Percentiles rank a stretch among this genome's conserved stretches.
These are phyloP conservation scores for Drosophila mimetica DNA, from an alignment of 2,888 invertebrate species.

Conservation along the genomic window DNA sequence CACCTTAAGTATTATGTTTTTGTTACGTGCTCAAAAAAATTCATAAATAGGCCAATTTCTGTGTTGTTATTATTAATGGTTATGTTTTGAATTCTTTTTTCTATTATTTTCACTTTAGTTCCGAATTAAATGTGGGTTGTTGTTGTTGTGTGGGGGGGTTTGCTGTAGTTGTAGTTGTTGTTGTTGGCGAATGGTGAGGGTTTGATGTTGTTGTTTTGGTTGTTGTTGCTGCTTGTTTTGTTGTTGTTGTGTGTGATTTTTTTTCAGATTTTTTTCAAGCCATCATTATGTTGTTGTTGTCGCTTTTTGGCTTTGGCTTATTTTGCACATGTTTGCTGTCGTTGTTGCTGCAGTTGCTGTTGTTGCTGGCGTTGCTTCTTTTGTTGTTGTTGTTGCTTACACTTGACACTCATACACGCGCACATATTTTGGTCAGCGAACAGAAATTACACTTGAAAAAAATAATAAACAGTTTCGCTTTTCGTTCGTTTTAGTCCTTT, in stretches of 20 bases:
- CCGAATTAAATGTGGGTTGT: not conserved
- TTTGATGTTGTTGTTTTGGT: conserved; percentile 4
- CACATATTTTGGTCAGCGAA: conserved; percentile 32
- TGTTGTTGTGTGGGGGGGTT: conserved; percentile 15
- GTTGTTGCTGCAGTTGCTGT: conserved; percentile 40
- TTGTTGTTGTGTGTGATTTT: conserved; percentile 14
- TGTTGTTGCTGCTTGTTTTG: conserved; percentile 5
- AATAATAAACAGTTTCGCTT: conserved; percentile 26
- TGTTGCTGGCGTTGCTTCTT: conserved; percentile 51
- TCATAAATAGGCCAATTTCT: conserved; percentile 60
- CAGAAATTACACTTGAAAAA: conserved; percentile 45
- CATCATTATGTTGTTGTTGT: conserved; percentile 25
- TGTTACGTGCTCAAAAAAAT: conserved; percentile 73
- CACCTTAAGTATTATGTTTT: conserved; percentile 35
- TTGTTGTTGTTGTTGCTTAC: conserved; percentile 52
- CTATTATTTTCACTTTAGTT: conserved; percentile 3
- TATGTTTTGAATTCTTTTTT: conserved; percentile 5
- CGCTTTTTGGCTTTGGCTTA: conserved; percentile 21
- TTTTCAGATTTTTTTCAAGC: conserved; percentile 8
- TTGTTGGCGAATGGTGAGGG: conserved; percentile 19
- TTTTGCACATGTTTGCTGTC: conserved; percentile 24
- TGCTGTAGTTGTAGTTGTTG: conserved; percentile 10
- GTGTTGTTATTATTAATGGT: conserved; percentile 19
- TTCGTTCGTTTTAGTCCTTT: conserved; percentile 12
- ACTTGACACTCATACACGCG: conserved; percentile 56